Evolutionary conservation across 1,140 invertebrate genomes (phyloP).

Genomic region (Euschistus heros): DNA sequence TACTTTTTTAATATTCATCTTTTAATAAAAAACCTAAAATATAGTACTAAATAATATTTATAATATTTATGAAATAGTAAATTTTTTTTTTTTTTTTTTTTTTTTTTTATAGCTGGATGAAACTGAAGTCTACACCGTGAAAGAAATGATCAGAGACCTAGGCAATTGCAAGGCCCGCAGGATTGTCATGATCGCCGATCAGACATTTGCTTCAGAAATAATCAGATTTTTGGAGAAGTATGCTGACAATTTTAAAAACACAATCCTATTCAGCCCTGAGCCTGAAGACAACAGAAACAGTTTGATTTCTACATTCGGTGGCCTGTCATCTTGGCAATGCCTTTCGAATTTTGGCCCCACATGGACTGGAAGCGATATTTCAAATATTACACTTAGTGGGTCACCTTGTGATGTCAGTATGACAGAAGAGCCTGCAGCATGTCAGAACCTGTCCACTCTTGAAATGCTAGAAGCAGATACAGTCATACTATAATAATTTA

Average conservation of each 20-base stretch:
- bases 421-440: neutral
- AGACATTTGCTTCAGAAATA: constrained; percentile 40
- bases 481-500: neutral
- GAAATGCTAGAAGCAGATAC: constrained; percentile 23
- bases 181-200: constrained; percentile 42
- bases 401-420: constrained; percentile 1
- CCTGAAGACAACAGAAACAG: too few species aligned
- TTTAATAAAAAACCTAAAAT: too few species aligned
- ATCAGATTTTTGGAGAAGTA: constrained; percentile 21
- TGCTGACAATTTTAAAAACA: neutral
- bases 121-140: constrained; percentile 39
- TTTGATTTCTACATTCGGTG: neutral
- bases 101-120: constrained; percentile 30
- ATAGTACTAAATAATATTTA: too few species aligned
- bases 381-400: constrained; percentile 12
- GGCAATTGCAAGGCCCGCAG: constrained; percentile 38
- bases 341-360: neutral
- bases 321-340: constrained; percentile 4
- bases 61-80: too few species aligned
- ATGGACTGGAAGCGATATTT: neutral
- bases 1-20: too few species aligned
- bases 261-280: neutral
- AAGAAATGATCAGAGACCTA: constrained; percentile 41
- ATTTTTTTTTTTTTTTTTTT: constrained; percentile 13
- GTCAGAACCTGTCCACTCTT: constrained; percentile 22